Evolutionary conservation across 2,113 vertebrate genomes (phyloP).

Genomic region (Oncorhynchus masou): DNA sequence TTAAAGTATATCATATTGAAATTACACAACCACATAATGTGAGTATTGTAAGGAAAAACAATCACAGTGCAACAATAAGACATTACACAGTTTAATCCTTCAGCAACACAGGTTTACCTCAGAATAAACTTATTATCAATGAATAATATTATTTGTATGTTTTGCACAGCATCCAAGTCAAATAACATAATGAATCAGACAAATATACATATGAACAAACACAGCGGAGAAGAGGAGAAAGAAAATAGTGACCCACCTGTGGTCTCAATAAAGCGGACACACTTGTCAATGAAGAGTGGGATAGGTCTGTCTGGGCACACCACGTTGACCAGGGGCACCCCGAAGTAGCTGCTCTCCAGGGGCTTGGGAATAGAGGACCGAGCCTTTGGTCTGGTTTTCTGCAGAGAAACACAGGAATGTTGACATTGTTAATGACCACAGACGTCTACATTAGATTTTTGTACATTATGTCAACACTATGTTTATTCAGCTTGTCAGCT

Average conservation of each 20-base stretch:
- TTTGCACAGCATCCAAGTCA: neutral
- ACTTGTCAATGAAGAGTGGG: conserved; percentile 92
- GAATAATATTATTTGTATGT: neutral
- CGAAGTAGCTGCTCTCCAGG: conserved; percentile 89
- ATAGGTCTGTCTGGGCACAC: conserved; percentile 88
- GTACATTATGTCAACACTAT: neutral
- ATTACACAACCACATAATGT: neutral
- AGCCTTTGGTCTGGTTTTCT: conserved; percentile 91
- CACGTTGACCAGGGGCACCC: conserved; percentile 82
- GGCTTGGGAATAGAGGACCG: conserved; percentile 89
- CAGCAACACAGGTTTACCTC: neutral
- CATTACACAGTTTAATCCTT: neutral
- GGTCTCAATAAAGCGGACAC: conserved; percentile 92
- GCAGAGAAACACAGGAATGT: conserved; percentile 13
- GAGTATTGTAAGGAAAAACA: conserved; percentile 3
- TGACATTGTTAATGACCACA: conserved; percentile 2
- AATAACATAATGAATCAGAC: neutral
- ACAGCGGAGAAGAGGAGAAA: neutral
- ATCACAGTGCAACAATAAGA: neutral
- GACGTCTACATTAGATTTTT: neutral
- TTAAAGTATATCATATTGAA: conserved; percentile 1
- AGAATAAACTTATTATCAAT: neutral
- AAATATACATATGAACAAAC: neutral
- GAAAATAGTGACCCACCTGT: conserved; percentile 75
- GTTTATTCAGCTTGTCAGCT: neutral